These are phyloP conservation scores for Sciurus niger DNA, from an alignment of 2,113 vertebrate species.

Conservation along the genomic window DNA sequence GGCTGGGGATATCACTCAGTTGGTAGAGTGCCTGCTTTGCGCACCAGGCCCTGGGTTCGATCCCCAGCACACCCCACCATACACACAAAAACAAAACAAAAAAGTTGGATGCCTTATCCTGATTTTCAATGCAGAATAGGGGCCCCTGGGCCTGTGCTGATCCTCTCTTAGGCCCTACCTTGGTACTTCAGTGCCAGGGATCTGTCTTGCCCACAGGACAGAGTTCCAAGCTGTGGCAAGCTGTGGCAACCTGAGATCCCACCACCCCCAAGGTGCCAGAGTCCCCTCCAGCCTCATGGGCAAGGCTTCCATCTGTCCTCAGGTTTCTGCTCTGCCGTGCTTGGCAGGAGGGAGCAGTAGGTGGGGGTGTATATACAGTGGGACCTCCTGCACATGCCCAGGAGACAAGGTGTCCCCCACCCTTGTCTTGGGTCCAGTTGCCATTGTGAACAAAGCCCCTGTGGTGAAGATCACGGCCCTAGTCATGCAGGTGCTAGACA, in stretches of 20 bases:
- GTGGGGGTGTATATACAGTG: rapidly evolving
- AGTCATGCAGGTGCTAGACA: conserved; percentile 64
- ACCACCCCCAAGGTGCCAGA: background rate
- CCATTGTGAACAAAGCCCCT: conserved; percentile 27
- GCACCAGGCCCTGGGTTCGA: too few relatives aligned
- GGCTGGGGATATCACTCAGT: too few relatives aligned
- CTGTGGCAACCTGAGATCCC: background rate
- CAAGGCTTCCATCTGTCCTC: background rate
- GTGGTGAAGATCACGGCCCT: conserved; percentile 73
- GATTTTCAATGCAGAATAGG: background rate
- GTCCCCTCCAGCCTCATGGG: background rate
- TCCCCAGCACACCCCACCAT: too few relatives aligned
- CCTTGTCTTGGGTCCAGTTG: background rate
- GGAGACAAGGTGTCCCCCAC: rapidly evolving
- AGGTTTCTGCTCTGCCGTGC: background rate
- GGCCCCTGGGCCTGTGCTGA: rapidly evolving
- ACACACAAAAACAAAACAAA: too few relatives aligned
- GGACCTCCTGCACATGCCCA: rapidly evolving
- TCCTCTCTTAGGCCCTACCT: background rate
- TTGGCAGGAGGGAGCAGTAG: background rate
- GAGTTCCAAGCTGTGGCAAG: rapidly evolving
- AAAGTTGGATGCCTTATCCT: too few relatives aligned
- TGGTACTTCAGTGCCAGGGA: background rate
- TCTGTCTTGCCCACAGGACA: background rate
- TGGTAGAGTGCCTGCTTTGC: too few relatives aligned